Conservation (phyloP, 2,113 vertebrate genomes). For the Sinocyclocheilus anophthalmus region DNA sequence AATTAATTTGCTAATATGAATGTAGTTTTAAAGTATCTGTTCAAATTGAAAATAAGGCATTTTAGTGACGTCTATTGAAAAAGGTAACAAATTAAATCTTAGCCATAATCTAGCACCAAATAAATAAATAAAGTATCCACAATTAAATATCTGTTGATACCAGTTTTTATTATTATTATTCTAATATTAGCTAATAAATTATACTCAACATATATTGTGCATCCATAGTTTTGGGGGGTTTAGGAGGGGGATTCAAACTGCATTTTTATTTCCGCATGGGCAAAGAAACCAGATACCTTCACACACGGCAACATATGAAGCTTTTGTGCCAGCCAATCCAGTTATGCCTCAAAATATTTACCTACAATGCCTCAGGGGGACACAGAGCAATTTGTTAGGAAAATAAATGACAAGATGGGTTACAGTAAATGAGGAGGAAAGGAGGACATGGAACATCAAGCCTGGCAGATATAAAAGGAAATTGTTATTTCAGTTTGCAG, state of each 20-base stretch:
- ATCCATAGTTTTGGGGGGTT: background rate
- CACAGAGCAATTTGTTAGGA: slow-evolving; percentile 60
- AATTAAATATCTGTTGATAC: background rate
- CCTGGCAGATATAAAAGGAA: slow-evolving; percentile 72
- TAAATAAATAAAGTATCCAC: too few relatives aligned
- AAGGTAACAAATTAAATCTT: too few relatives aligned
- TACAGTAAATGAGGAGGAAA: slow-evolving; percentile 60
- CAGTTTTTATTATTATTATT: background rate
- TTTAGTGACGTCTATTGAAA: too few relatives aligned
- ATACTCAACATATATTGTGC: background rate
- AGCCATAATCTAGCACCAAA: too few relatives aligned
- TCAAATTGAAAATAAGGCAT: too few relatives aligned
- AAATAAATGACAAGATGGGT: slow-evolving; percentile 67
- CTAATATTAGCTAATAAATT: background rate
- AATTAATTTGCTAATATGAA: too few relatives aligned
- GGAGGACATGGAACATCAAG: slow-evolving; percentile 71
- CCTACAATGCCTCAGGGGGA: slow-evolving; percentile 66
- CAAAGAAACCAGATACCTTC: slow-evolving; percentile 26
- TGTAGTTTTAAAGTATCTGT: too few relatives aligned
- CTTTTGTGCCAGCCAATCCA: background rate
- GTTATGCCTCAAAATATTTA: slow-evolving; percentile 61
- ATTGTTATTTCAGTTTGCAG: slow-evolving; percentile 63
- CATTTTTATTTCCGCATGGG: background rate
- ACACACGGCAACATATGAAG: slow-evolving; percentile 31
- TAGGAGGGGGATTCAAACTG: too few relatives aligned